Evolutionary conservation across 2,113 vertebrate genomes (phyloP).

Genomic region (Nothocercus julius): DNA sequence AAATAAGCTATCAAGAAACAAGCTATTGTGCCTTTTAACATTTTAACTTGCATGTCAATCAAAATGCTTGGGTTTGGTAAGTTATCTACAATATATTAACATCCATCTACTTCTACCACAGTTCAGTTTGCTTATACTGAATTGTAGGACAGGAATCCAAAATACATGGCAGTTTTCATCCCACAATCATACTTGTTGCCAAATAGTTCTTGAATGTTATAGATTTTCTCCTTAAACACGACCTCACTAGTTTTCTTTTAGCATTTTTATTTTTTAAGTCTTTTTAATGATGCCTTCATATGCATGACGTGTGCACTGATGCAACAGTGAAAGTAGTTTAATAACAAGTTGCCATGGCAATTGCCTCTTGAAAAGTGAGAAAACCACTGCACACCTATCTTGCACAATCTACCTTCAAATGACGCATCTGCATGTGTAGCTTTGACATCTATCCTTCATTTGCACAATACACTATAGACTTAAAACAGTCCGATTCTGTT

Average conservation of each 20-base stretch:
- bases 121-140: not conserved
- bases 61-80: not conserved
- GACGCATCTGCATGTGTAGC: not conserved
- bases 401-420: not conserved
- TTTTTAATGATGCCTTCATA: not conserved
- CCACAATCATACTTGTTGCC: not conserved
- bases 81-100: not conserved
- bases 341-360: not conserved
- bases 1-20: not conserved
- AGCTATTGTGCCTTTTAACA: not conserved
- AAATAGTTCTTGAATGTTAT: not conserved
- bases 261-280: not conserved
- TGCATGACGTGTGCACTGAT: not conserved
- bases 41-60: not conserved
- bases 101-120: not conserved
- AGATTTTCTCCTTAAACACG: not conserved
- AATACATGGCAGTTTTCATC: not conserved
- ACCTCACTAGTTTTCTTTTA: not conserved
- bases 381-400: not conserved
- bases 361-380: not conserved
- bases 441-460: not conserved
- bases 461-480: not conserved
- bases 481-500: not conserved
- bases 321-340: not conserved
- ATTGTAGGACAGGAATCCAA: not conserved